Evolutionary conservation across 2,113 vertebrate species (phyloP).

Genomic region (Gopherus flavomarginatus): DNA sequence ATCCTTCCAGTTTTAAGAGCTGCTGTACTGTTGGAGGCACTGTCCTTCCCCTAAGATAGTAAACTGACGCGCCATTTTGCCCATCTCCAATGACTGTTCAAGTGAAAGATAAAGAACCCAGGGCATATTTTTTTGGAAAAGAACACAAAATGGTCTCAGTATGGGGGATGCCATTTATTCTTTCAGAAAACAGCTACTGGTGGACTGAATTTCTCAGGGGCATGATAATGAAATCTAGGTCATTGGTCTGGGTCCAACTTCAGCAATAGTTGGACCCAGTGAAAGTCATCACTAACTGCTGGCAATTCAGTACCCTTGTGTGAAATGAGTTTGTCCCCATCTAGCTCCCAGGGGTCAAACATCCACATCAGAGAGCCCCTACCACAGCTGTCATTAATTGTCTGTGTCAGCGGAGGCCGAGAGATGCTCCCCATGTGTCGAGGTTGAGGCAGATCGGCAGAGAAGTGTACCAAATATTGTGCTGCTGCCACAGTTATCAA

Average conservation of each 20-base stretch:
- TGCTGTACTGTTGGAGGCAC: neutral
- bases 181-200: neutral
- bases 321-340: neutral
- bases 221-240: neutral
- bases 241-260: conserved; percentile 11
- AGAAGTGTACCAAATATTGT: neutral
- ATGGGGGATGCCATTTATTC: neutral
- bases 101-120: neutral
- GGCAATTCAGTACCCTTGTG: neutral
- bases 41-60: neutral
- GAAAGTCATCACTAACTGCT: conserved; percentile 26
- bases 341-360: conserved; percentile 9
- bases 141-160: neutral
- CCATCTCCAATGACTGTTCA: neutral
- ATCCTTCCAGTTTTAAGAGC: neutral
- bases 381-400: conserved; percentile 30
- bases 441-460: neutral
- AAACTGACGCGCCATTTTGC: neutral
- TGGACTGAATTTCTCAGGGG: neutral
- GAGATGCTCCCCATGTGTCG: neutral
- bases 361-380: neutral
- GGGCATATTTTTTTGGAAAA: neutral
- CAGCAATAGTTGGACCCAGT: neutral
- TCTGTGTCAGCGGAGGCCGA: neutral
- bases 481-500: rapidly evolving